These are phyloP conservation scores for Eulemur coronatus DNA, from an alignment of 2,797 vertebrate genomes.

Conservation along the genomic window DNA sequence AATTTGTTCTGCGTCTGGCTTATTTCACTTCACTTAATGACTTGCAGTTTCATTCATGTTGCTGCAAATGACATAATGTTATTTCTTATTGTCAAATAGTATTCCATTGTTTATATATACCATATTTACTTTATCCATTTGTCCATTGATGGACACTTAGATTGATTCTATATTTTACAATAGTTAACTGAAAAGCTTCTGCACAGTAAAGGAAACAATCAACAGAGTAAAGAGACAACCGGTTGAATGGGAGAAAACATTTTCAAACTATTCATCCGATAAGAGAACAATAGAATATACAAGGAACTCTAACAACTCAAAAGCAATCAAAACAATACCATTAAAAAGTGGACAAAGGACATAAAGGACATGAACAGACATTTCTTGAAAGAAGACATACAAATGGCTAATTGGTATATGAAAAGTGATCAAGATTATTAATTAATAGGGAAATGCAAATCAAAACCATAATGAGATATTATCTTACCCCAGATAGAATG, in stretches of 20 bases:
- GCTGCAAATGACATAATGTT: neutral
- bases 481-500: neutral
- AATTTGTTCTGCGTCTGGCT: neutral
- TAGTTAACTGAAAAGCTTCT: neutral
- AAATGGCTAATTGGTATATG: neutral
- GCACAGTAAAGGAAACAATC: neutral
- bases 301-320: neutral
- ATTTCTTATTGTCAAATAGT: neutral
- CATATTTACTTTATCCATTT: neutral
- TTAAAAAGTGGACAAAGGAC: neutral
- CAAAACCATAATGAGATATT: neutral
- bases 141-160: neutral
- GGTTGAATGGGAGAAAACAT: neutral
- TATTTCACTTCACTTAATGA: neutral
- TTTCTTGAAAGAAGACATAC: neutral
- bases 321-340: neutral
- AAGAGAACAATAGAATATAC: neutral
- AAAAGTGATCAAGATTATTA: neutral
- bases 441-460: neutral
- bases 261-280: neutral
- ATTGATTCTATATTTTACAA: neutral
- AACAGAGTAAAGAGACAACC: neutral
- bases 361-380: neutral
- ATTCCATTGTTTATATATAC: neutral
- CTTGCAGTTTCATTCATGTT: neutral